phyloP scores from a whole-genome alignment of 2,113 vertebrate genomes.

The Vireo altiloquus region DNA sequence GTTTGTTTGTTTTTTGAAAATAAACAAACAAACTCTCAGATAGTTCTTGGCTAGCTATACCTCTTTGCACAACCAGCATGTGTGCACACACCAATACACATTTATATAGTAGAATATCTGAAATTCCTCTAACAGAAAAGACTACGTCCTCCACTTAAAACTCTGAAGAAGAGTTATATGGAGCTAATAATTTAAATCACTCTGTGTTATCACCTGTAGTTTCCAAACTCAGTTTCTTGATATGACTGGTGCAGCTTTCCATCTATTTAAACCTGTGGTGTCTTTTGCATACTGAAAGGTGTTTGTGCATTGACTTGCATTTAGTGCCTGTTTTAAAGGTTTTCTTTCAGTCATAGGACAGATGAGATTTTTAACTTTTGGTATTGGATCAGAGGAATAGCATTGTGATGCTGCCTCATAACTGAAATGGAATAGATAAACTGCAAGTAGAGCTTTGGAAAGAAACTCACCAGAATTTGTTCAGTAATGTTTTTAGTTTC shows the following conservation, averaged over 20 bases:
- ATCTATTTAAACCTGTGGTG: background rate
- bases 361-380: background rate
- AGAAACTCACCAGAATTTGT: background rate
- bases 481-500: background rate
- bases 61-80: background rate
- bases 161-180: background rate
- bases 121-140: background rate
- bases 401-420: background rate
- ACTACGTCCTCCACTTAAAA: background rate
- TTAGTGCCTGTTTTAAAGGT: background rate
- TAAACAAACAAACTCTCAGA: background rate
- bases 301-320: background rate
- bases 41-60: background rate
- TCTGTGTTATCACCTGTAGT: background rate
- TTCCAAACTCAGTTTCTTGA: background rate
- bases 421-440: background rate
- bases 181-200: background rate
- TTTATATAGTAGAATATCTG: background rate
- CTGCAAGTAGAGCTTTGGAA: background rate
- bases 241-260: background rate
- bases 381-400: background rate
- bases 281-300: background rate
- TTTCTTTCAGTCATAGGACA: background rate
- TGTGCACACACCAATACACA: rapidly evolving
- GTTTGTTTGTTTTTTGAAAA: too few relatives aligned